A percentile compares a stretch with the other conserved stretches of the same genome.
These are phyloP conservation scores for Crocidura indochinensis DNA, from an alignment of 2,797 vertebrate species.

Conservation along the genomic window DNA sequence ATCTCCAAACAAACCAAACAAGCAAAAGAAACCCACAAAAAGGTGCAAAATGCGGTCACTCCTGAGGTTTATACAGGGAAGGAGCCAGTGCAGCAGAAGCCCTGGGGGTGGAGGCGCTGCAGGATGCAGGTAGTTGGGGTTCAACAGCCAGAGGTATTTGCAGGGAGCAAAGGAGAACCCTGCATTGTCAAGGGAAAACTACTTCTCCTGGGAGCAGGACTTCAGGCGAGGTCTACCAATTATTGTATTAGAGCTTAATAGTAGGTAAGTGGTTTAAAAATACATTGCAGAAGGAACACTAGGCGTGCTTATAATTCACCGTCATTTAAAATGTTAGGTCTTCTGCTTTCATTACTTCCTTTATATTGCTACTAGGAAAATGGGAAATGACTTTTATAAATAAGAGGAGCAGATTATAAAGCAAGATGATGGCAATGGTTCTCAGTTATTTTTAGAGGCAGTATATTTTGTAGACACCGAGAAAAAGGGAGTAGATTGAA, in stretches of 20 bases:
- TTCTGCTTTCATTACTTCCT: constrained; percentile 60
- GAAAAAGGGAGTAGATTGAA: constrained; percentile 31
- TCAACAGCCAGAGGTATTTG: background rate
- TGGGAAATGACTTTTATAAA: constrained; percentile 27
- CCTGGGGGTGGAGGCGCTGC: background rate
- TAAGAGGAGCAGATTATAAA: constrained; percentile 34
- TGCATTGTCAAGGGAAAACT: background rate
- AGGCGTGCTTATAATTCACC: constrained; percentile 19
- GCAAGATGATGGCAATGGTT: background rate
- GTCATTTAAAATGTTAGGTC: constrained; percentile 39
- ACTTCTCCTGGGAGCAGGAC: background rate
- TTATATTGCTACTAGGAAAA: constrained; percentile 21
- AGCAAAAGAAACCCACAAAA: too few relatives aligned
- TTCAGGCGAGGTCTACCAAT: background rate
- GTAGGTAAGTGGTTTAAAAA: constrained; percentile 44
- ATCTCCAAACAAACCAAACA: too few relatives aligned
- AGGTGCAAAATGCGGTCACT: background rate
- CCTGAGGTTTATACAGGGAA: background rate
- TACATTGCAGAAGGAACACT: constrained; percentile 15
- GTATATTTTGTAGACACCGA: background rate
- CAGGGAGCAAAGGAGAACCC: background rate
- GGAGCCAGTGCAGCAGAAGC: background rate
- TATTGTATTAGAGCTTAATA: constrained; percentile 45
- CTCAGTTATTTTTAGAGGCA: background rate
- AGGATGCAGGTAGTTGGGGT: too few relatives aligned